Percentiles rank a stretch among this genome's conserved stretches.
Conservation (phyloP, 1,140 invertebrate species). For the Trachymyrmex cornetzi region DNA sequence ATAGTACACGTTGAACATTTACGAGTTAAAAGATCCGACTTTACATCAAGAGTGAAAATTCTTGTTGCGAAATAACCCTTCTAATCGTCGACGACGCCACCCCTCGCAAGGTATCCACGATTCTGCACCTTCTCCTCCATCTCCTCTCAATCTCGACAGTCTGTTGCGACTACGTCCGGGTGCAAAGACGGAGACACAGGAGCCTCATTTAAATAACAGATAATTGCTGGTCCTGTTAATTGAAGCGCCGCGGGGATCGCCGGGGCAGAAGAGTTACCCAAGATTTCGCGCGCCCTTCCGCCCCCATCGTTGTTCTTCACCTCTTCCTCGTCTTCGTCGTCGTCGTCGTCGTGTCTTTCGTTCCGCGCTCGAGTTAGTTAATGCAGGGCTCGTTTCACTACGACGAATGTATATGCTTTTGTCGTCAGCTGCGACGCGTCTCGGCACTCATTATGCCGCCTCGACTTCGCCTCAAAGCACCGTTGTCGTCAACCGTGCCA, state of each 20-base stretch:
- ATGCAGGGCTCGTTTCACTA: conserved; percentile 55
- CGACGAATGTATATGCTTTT: conserved; percentile 62
- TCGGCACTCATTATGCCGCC: conserved; percentile 50
- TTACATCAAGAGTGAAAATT: conserved; percentile 46
- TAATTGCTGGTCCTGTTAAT: conserved; percentile 85
- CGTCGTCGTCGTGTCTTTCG: conserved; percentile 47
- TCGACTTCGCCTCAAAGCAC: conserved; percentile 54
- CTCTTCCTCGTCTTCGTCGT: background rate
- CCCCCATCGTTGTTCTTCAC: conserved; percentile 40
- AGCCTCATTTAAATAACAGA: conserved; percentile 85
- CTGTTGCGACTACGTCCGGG: conserved; percentile 72
- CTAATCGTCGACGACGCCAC: conserved; percentile 33
- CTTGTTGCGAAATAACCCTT: conserved; percentile 54
- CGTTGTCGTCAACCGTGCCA: conserved; percentile 12
- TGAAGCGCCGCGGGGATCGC: conserved; percentile 81
- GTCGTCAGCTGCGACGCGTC: conserved; percentile 56
- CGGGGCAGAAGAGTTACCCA: conserved; percentile 78
- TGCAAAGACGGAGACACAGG: conserved; percentile 75
- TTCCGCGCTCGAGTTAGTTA: conserved; percentile 60
- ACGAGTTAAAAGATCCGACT: conserved; percentile 10
- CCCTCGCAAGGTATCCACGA: conserved; percentile 30
- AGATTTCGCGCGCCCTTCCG: conserved; percentile 78
- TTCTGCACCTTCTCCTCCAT: background rate
- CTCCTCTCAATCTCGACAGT: conserved; percentile 12
- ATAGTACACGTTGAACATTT: background rate